Percentiles rank a stretch among this genome's conserved stretches.
Evolutionary conservation across 2,888 invertebrate species (phyloP).

Genomic region (Diogma glabrata): DNA sequence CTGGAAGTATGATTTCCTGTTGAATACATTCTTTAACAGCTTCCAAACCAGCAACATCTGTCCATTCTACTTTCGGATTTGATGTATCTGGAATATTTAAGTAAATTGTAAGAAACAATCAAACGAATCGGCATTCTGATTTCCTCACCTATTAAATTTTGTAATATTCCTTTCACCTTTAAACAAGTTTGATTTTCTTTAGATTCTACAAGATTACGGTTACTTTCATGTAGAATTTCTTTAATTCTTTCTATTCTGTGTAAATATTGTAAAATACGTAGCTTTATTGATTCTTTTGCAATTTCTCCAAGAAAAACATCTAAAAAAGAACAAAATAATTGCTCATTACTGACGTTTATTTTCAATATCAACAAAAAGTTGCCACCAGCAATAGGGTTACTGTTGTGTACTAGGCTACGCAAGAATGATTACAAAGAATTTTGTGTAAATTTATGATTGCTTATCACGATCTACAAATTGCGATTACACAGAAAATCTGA

Average conservation of each 20-base stretch:
- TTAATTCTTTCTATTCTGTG: conserved; percentile 89
- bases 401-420: no score
- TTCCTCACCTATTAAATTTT: conserved; percentile 87
- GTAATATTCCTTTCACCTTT: conserved; percentile 73
- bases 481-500: no score
- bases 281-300: conserved; percentile 84
- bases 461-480: no score
- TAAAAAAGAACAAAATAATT: conserved; percentile 27
- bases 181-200: not conserved
- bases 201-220: not conserved
- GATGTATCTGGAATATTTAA: no score
- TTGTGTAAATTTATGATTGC: no score
- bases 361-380: no score
- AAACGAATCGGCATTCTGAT: no score
- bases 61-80: conserved; percentile 89
- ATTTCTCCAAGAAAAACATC: conserved; percentile 89
- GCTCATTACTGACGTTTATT: not conserved
- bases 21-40: conserved; percentile 89
- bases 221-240: conserved; percentile 69
- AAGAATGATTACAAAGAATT: no score
- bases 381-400: no score
- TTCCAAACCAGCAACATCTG: conserved; percentile 88
- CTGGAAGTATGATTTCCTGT: conserved; percentile 91
- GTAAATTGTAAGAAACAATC: no score
- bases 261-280: conserved; percentile 79